Base-by-base conservation (phyloP, 2,113 vertebrate genomes). In the Sylvilagus bachmani region DNA sequence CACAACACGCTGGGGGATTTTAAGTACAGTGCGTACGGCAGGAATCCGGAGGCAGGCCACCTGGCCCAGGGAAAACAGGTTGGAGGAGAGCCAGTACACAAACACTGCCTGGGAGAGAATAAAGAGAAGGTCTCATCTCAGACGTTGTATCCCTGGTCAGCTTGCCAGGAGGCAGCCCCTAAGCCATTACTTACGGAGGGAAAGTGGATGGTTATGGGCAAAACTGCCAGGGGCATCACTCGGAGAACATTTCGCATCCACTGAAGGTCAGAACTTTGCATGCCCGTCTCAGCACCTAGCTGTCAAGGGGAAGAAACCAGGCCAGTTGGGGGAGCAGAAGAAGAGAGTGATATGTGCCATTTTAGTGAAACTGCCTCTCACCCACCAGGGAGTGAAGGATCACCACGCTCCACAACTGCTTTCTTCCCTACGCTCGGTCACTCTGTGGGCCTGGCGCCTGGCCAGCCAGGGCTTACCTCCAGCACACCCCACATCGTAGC, bases 61-160 rank as follows among this genome's bases (percentile, higher is more conserved):
- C 95, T 99, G 99, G 44, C 82, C 96, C 98, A 99, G 95, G 0
- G 99, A 99, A 96, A 99, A 99, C 95, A 98, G 21, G 93, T 99
- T 99, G 27, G 99, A 99, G 71, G 99, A 99, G 69, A 99, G 55
- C 99, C 99, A 99, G 97, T 99, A 99, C n/a, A 98, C 98, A 92
- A 99, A 99, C 78, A 99, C 98, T 0, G 99, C 99, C 99, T 99
- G 97, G 2, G 55, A 0, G 36, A 78, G 16, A 53, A 88, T 17
- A 62, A 24, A 64, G 77, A 71, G 83, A 87, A 44, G 27, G 36
- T 6, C 58, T 95, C 49, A 93, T 6, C 58, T 95, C 49, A 93
- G 89, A 38, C 70, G 24, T 69, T 29, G 64, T 2, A 61, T 19
- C 27, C 10, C 36, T 25, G 44, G 25, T 36, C 22, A 74, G 24